These are phyloP conservation scores for Solenodon paradoxus DNA, from an alignment of 2,113 vertebrate genomes.

Conservation along the genomic window DNA sequence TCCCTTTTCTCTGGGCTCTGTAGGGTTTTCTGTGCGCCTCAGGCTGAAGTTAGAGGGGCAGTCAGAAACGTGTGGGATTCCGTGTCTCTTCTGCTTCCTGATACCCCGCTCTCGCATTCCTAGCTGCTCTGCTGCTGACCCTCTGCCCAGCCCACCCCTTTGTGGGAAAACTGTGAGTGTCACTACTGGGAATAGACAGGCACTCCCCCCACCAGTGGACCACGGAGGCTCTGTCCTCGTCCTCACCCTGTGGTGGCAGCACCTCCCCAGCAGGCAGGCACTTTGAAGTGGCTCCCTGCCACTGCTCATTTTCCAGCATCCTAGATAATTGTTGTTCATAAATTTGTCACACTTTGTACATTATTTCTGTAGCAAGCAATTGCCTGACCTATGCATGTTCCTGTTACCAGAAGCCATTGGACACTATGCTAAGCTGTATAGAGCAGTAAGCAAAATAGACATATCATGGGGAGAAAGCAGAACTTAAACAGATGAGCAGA, in stretches of 20 bases:
- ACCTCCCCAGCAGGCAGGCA: not conserved
- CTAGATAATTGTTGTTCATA: not conserved
- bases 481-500: not conserved
- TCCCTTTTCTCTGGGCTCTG: not conserved
- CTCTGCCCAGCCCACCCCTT: not conserved
- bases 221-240: too few species aligned
- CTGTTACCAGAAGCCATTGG: not conserved
- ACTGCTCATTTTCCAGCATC: not conserved
- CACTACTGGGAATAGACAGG: not conserved
- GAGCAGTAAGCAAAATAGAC: not conserved
- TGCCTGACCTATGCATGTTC: not conserved
- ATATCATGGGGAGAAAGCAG: not conserved
- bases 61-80: accelerated
- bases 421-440: not conserved
- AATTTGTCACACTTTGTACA: not conserved
- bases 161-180: not conserved
- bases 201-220: too few species aligned
- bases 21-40: not conserved
- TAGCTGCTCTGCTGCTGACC: not conserved
- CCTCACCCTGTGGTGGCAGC: not conserved
- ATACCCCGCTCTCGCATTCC: not conserved
- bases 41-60: not conserved
- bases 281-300: not conserved
- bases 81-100: not conserved
- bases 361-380: not conserved